Evolutionary conservation across 1,140 invertebrate genomes (phyloP), one percentile per base, ranked within the genome.

Genomic region (Pomacea maculata): DNA sequence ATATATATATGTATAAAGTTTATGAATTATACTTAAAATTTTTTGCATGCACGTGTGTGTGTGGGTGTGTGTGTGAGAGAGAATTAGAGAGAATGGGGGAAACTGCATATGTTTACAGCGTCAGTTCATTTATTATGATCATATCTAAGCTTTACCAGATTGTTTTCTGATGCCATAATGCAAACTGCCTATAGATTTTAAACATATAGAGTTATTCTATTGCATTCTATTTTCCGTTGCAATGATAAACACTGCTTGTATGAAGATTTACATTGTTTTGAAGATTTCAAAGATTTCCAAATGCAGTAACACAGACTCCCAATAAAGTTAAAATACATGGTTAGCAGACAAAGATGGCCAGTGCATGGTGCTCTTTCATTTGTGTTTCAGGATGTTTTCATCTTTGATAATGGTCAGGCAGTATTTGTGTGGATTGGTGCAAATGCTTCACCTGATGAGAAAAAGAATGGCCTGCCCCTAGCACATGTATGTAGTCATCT

Each of bases 391-490:
- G 85, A 86, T 83, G 88, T 89, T 21, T 89, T 89, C 76, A 79
- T 89, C n/a, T 80, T 87, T 57, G 86, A 88, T 76, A 83, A 78
- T 74, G 83, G 83, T 19, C 79, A 85, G n/a, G 68, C 79, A 8
- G 82, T 87, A 17, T 88, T 86, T 84, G 86, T 89, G 57, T 89
- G 88, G 88, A 81, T 89, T 55, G 88, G 88, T 52, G 72, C 68
- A 34, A 82, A 83, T 68, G 84, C 86, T 17, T 87, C 84, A 15
- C 17, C 63, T 52, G 77, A 55, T 15, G 86, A 87, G 74, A 87
- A 85, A 73, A 85, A 79, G 63, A 88, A 88, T 79, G 87, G 84
- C 12, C 76, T 88, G 54, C 82, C 83, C 15, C 80, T 84, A 76
- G 87, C 87, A 63, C 86, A 87, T 83, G 86, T 88, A 85, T 83